Base-by-base conservation (phyloP, 2,888 invertebrate genomes). In the Drosophila prolongata region DNA sequence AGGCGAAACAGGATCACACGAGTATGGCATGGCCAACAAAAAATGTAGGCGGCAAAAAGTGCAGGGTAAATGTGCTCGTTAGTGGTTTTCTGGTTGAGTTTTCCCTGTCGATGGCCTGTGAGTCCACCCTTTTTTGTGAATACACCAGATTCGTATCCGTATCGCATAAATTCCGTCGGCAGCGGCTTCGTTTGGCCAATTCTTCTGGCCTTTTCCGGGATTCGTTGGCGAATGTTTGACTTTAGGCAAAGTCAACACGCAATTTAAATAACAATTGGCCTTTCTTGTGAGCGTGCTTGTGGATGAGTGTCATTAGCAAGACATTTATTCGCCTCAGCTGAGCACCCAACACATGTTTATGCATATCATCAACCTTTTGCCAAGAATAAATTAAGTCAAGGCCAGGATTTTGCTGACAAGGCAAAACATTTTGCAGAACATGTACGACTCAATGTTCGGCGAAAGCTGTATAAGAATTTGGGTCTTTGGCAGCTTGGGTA, bases 21-120 rank as follows among this genome's bases (percentile, higher is more conserved):
- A 35, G 44, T 61, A 14, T 35, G 19, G n/a, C 6, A 24, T 24
- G 24, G 16, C 6, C 9, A 59, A 57, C 53, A 56, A 65, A 59
- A 61, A 53, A 59, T 46, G 35, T 30, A 35, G 46, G 47, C 14
- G 47, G 35, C 16, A 42, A 38, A 70, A 58, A 62, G 40, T 37
- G 34, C 10, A 38, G 64, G 59, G 60, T 46, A 74, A 79, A 77
- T 77, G 64, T 62, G 70, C 76, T 87, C 71, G 81, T 85, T 87
- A 79, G 83, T 68, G 75, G 78, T 62, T 68, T 56, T 58, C 43
- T 52, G 44, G 52, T 47, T 57, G 59, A 35, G 37, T 55, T 53
- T 52, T 50, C 54, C 14, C 27, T 42, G 52, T 53, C 53, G 52
- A 40, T 62, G 54, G 52, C 43, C 19, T 69, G 66, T 49, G 42